Evolutionary conservation across 2,797 vertebrate species (phyloP).

Genomic region (Peromyscus attwateri): DNA sequence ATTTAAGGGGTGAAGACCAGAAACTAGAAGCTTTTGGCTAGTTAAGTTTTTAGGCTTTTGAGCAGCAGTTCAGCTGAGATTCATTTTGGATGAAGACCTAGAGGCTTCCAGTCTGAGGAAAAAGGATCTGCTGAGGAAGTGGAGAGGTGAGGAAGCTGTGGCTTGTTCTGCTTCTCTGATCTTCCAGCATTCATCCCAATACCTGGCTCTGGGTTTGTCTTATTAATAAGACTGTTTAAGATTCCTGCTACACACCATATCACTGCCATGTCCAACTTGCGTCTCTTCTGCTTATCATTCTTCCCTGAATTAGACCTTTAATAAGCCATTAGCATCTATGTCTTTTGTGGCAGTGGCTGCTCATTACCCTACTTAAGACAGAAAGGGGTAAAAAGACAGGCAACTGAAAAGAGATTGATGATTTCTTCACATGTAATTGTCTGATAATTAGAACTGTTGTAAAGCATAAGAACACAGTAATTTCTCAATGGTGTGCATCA

Average conservation of each 20-base stretch:
- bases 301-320: not conserved
- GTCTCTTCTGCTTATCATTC: not conserved
- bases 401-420: not conserved
- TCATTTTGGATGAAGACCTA: too few species aligned
- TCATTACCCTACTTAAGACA: not conserved
- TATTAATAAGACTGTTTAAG: too few species aligned
- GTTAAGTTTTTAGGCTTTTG: too few species aligned
- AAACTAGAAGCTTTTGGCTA: too few species aligned
- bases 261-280: not conserved
- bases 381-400: not conserved
- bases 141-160: too few species aligned
- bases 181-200: too few species aligned
- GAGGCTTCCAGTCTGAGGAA: too few species aligned
- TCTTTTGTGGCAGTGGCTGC: not conserved
- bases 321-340: not conserved
- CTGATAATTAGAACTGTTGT: not conserved
- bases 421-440: not conserved
- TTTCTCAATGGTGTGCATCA: slow-evolving; percentile 27
- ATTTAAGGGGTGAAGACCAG: too few species aligned
- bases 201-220: too few species aligned
- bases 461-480: not conserved
- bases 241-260: not conserved
- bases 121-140: too few species aligned
- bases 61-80: too few species aligned
- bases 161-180: too few species aligned